Evolutionary conservation across 2,113 vertebrate species (phyloP).

Genomic region (Otis tarda): DNA sequence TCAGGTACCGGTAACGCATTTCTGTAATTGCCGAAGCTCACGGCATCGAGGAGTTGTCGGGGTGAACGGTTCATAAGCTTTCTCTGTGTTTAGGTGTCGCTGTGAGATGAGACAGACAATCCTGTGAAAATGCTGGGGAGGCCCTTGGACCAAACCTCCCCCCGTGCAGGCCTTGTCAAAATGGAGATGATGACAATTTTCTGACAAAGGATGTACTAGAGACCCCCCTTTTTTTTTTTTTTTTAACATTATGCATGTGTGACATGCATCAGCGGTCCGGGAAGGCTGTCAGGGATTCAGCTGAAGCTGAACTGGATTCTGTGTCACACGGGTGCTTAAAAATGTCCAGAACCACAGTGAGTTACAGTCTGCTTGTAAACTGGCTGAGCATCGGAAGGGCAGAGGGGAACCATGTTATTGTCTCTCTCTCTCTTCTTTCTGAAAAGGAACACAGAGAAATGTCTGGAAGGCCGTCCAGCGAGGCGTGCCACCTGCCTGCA

Average conservation of each 20-base stretch:
- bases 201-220: background rate
- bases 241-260: background rate
- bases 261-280: background rate
- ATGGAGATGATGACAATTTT: background rate
- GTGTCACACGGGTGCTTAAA: background rate
- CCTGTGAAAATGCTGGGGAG: background rate
- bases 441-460: background rate
- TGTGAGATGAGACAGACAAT: background rate
- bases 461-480: fast-evolving
- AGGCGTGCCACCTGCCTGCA: background rate
- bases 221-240: too few species aligned
- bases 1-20: background rate
- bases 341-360: background rate
- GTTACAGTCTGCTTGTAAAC: background rate
- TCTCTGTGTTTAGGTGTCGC: background rate
- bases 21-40: background rate
- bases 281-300: background rate
- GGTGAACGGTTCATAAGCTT: background rate
- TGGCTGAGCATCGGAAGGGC: background rate
- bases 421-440: background rate
- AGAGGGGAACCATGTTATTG: background rate
- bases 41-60: fast-evolving
- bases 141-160: background rate
- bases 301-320: background rate
- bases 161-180: background rate